A percentile compares a stretch with the other conserved stretches of the same genome.
Conservation (phyloP, 2,113 vertebrate species). For the Aramus guarauna region DNA sequence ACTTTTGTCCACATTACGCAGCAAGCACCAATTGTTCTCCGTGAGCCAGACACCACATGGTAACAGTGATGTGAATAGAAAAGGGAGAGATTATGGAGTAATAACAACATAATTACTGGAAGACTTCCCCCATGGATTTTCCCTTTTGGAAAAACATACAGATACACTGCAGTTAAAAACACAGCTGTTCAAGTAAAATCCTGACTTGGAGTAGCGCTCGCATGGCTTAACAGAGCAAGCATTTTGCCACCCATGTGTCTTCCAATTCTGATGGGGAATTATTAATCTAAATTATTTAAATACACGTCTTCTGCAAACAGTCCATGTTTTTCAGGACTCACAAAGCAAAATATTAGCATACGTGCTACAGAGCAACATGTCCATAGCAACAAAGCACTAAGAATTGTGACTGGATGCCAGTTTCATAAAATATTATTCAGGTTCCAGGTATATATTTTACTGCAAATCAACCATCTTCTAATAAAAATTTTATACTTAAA, state of each 20-base stretch:
- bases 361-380: background rate
- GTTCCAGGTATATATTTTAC: background rate
- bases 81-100: background rate
- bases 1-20: background rate
- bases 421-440: background rate
- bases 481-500: background rate
- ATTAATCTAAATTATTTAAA: background rate
- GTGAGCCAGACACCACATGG: fast-evolving
- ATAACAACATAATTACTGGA: background rate
- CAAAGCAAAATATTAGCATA: background rate
- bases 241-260: background rate
- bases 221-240: background rate
- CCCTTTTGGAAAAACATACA: background rate
- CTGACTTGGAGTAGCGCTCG: background rate
- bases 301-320: background rate
- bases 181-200: background rate
- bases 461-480: background rate
- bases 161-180: background rate
- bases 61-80: background rate
- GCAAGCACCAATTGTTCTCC: background rate
- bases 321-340: background rate
- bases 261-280: background rate
- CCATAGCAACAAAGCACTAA: background rate
- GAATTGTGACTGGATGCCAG: background rate
- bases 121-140: background rate